phyloP scores from a whole-genome alignment of 2,797 vertebrate genomes.

The Acipenser transmontanus region DNA sequence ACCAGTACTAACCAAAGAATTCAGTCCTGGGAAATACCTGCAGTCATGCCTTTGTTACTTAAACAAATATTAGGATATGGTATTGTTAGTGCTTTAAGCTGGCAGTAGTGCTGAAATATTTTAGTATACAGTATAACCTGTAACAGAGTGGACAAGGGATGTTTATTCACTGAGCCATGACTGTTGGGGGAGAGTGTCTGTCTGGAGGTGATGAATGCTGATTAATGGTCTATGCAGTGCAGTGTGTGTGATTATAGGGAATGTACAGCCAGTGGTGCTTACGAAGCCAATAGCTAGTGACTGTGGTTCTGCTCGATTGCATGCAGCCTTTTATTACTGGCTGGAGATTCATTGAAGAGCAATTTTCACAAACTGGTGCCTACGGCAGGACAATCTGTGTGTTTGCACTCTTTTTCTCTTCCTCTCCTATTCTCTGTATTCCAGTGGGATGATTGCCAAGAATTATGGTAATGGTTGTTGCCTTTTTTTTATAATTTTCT shows the following conservation, averaged over 20 bases:
- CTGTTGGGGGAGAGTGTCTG: not conserved
- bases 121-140: too few species aligned
- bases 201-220: not conserved
- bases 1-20: too few species aligned
- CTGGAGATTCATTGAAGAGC: not conserved
- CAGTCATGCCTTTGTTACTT: too few species aligned
- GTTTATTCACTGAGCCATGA: too few species aligned
- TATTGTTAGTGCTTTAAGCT: too few species aligned
- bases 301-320: conserved; percentile 4
- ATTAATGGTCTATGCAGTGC: not conserved
- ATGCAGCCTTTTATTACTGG: not conserved
- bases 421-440: not conserved
- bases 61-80: too few species aligned
- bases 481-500: not conserved
- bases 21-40: too few species aligned
- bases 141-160: too few species aligned
- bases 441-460: too few species aligned
- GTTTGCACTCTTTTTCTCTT: too few species aligned
- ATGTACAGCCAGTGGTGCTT: conserved; percentile 5
- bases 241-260: conserved; percentile 5
- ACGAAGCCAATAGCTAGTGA: conserved; percentile 1
- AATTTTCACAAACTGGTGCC: conserved; percentile 2
- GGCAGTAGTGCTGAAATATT: too few species aligned
- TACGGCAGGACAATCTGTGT: conserved; percentile 10
- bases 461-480: too few species aligned